These are phyloP conservation scores for Rostratula benghalensis DNA, from an alignment of 2,113 vertebrate genomes.

Conservation along the genomic window DNA sequence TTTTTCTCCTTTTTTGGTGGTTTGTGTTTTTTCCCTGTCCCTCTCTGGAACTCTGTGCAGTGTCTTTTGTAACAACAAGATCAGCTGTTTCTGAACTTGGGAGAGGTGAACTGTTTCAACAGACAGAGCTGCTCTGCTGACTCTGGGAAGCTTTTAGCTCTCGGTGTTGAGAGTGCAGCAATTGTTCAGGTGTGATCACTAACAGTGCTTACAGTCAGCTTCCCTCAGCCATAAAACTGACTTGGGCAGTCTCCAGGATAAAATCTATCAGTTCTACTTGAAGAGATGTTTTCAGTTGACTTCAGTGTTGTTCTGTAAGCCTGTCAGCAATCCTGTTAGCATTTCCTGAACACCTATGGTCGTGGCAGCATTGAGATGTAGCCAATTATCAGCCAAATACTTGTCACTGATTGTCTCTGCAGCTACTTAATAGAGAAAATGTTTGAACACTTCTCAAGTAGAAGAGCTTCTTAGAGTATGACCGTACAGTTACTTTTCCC, in stretches of 20 bases:
- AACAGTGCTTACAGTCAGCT: not conserved
- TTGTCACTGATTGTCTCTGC: not conserved
- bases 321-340: not conserved
- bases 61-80: conserved; percentile 14
- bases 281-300: not conserved
- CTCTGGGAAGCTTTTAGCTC: not conserved
- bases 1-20: accelerated
- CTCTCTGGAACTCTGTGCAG: conserved; percentile 12
- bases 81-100: conserved; percentile 31
- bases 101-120: conserved; percentile 6
- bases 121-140: conserved; percentile 33
- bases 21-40: not conserved
- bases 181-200: conserved; percentile 32
- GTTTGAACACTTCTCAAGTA: not conserved
- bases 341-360: not conserved
- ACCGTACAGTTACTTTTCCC: not conserved
- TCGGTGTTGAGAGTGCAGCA: not conserved
- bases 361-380: not conserved
- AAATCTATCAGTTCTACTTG: not conserved
- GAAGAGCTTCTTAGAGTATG: not conserved
- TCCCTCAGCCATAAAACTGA: conserved; percentile 22
- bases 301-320: not conserved
- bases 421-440: not conserved
- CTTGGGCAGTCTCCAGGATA: not conserved
- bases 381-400: not conserved